Base-by-base conservation (phyloP, 2,113 vertebrate genomes). In the Illadopsis cleaveri region DNA sequence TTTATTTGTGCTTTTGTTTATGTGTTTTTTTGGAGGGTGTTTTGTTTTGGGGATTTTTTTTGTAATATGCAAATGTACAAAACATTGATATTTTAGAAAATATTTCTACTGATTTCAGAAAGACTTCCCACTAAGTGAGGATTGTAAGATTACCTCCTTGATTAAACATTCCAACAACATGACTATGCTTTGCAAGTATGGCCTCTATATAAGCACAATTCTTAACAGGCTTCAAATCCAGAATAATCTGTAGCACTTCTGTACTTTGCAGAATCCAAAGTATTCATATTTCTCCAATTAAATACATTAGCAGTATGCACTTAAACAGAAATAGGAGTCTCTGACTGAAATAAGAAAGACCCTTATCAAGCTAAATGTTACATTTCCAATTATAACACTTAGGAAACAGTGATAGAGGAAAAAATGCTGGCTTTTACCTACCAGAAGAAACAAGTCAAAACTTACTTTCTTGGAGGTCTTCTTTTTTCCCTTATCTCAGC, bases 401-500 rank as follows among this genome's bases (percentile, higher is more conserved):
- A 78, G 71, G 47, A 94, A 93, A 73, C n/a, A 61, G 76, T 69
- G 66, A 93, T 58, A 72, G 69, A 68, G 57, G n/a, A 91, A 97
- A 97, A 97, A 95, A 25, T 84, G 68, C 58, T 96, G 62, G n/a
- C 70, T 94, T 86, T 19, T 53, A 70, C 57, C 84, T 30, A 62
- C 25, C 56, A 80, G 69, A 94, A 85, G 71, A 75, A 96, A 95
- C 94, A 96, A 95, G 54, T 82, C 60, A 91, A 95, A 93, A 88
- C 66, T 77, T 35, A 65, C 61, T 85, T 94, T 93, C 76, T 93
- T 90, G 68, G 23, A 94, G 78, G 75, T 89, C 90, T 94, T 96
- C 73, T 72, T 86, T 91, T 90, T 86, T 76, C n/a, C 88, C 92
- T 98, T 97, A 97, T 98, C 96, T 92, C 89, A 82, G 48, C 77